Evolutionary conservation across 2,113 vertebrate genomes (phyloP), one percentile per base, ranked within the genome.

Genomic region (Sprattus sprattus): DNA sequence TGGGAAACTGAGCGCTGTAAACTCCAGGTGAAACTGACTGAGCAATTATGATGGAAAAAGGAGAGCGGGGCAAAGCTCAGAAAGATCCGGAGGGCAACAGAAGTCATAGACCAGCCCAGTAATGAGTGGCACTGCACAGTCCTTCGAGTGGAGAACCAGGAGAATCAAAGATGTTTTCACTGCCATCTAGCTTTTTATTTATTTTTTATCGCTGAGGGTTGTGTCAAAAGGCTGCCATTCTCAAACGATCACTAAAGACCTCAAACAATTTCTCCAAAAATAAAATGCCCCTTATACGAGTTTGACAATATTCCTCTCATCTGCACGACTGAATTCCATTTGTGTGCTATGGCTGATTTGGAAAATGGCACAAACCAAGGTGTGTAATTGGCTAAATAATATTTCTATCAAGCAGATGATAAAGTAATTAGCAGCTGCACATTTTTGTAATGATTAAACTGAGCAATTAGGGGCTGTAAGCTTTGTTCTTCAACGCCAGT

Each of bases 31-130:
- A 88, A 90, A 85, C 78, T 39, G 85, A 88, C 87, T 89, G 89
- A 91, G 88, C 91, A 92, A 92, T 92, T 92, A 92, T 83, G 86
- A 89, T 85, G 81, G 89, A 89, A 88, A 88, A 85, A 85, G 52
- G 84, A 89, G 85, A 78, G 81, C 45, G 13, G 85, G 86, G 75
- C 28, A 46, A 81, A 89, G 84, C 81, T 81, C 81, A 47, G 81
- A 85, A 75, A 64, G 84, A 81, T 46, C 64, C 47, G 46, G 47
- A 71, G 86, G 88, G 50, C 67, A 71, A 39, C 64, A 49, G 5
- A 83, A 89, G 90, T 89, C 87, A 45, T 84, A 85, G 81, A 85
- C 82, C 84, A 47, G 45, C 60, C 28, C 88, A 25, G 87, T 91
- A 91, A 90, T 89, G 89, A 91, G 87, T 50, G 78, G 84, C 32